phyloP scores from a whole-genome alignment of 1,140 invertebrate species.

The Hypothenemus hampei region DNA sequence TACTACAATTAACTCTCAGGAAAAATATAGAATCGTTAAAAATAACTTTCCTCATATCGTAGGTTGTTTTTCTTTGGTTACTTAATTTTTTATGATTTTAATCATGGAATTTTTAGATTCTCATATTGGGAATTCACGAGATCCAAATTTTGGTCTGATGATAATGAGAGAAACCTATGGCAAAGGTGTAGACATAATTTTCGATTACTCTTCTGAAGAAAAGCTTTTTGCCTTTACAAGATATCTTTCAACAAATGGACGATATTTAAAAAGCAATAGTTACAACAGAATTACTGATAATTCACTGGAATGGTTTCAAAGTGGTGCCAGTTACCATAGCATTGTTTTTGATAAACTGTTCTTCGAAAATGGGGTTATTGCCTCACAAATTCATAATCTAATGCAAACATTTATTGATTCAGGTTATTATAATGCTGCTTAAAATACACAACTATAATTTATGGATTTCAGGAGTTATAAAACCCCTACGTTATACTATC shows the following conservation, averaged over 20 bases:
- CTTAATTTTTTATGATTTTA: background rate
- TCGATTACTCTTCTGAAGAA: slow-evolving; percentile 66
- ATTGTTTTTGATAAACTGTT: slow-evolving; percentile 78
- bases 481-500: slow-evolving; percentile 55
- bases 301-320: slow-evolving; percentile 65
- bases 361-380: slow-evolving; percentile 40
- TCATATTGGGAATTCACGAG: slow-evolving; percentile 60
- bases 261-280: slow-evolving; percentile 75
- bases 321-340: slow-evolving; percentile 82
- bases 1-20: slow-evolving; percentile 67
- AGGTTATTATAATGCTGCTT: slow-evolving; percentile 25
- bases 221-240: slow-evolving; percentile 70
- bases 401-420: slow-evolving; percentile 51
- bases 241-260: slow-evolving; percentile 62
- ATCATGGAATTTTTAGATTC: slow-evolving; percentile 14
- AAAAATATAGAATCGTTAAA: slow-evolving; percentile 72
- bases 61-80: slow-evolving; percentile 41
- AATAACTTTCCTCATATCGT: slow-evolving; percentile 59
- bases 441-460: background rate
- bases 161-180: slow-evolving; percentile 54
- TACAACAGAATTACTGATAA: slow-evolving; percentile 65
- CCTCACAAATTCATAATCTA: slow-evolving; percentile 37
- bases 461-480: slow-evolving; percentile 63
- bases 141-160: slow-evolving; percentile 57
- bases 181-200: slow-evolving; percentile 61